Base-by-base conservation (phyloP, 1,140 invertebrate species). In the Arctopsyche grandis region DNA sequence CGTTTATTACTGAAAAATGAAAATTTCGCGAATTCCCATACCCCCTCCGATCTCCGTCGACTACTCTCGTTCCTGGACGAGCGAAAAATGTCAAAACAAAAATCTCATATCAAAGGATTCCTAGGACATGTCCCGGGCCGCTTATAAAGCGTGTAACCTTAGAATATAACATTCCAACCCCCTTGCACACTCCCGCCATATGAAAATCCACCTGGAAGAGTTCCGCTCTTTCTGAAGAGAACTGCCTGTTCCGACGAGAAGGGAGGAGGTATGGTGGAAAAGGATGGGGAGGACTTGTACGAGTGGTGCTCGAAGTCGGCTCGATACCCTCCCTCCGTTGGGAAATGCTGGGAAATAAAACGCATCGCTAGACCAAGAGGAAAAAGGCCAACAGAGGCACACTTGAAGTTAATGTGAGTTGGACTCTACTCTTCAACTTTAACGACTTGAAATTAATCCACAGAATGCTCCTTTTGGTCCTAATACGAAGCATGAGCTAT, bases 21-120 rank as follows among this genome's bases (percentile, higher is more conserved):
- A 46, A 76, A 76, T 76, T 76, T 60, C 38, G 74, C 74, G 56
- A 76, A 76, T 76, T 76, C 48, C 22, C 71, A 24, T 14, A 52
- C 70, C 44, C 43, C 19, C n/a, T 44, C 9, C 74, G 74, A 22
- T 48, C 48, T 16, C 43, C 7, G 29, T 7, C 29, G 29, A 75
- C 29, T 58, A 21, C n/a, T 21, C 29, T 12, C 29, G 56, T 10
- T 52, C 63, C 73, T 74, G 38, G 12, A 70, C 46, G 24, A 66
- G 71, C 22, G 29, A 70, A 77, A 76, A 77, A 82, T 80, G 81
- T 76, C 75, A 82, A 80, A 82, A 82, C 81, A 82, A 82, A 82
- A 82, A 82, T 82, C 81, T 82, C 79, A 82, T 82, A 82, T 82
- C 78, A 82, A 80, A 82, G 81, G 79, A 82, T 82, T 82, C 81